These are phyloP conservation scores for Ctenicera cuprea DNA, from an alignment of 2,888 invertebrate species.

Conservation along the genomic window DNA sequence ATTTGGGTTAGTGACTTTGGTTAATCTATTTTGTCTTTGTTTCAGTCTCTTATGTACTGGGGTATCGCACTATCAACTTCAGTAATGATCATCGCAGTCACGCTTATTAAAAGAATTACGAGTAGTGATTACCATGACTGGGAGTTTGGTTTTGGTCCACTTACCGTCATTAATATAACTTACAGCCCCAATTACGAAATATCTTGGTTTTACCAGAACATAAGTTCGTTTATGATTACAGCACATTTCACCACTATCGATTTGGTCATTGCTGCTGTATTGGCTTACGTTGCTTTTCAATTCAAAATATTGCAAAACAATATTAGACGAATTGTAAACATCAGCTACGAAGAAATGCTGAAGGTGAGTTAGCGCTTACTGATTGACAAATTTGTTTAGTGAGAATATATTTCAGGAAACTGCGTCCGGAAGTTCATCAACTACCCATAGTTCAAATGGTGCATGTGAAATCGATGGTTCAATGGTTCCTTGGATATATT, in stretches of 20 bases:
- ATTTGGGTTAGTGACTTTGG: too few relatives aligned
- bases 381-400: too few relatives aligned
- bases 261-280: conserved; percentile 36
- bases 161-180: conserved; percentile 37
- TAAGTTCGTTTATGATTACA: conserved; percentile 21
- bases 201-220: conserved; percentile 28
- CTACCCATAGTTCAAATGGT: too few relatives aligned
- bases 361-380: too few relatives aligned
- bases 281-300: too few relatives aligned
- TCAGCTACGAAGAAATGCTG: too few relatives aligned
- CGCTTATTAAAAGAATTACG: not conserved
- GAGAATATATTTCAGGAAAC: not conserved
- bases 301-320: too few relatives aligned
- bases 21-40: too few relatives aligned
- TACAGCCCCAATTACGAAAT: conserved; percentile 45
- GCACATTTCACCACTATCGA: conserved; percentile 21
- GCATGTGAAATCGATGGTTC: too few relatives aligned
- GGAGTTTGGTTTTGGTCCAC: conserved; percentile 42
- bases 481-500: conserved; percentile 30
- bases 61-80: too few relatives aligned
- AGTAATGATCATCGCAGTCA: too few relatives aligned
- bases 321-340: conserved; percentile 16
- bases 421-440: not conserved
- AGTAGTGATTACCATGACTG: conserved; percentile 30
- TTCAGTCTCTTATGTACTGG: too few relatives aligned